A percentile compares a stretch with the other conserved stretches of the same genome.
Conservation (phyloP, 2,888 invertebrate species). For the Phengaris alcon region DNA sequence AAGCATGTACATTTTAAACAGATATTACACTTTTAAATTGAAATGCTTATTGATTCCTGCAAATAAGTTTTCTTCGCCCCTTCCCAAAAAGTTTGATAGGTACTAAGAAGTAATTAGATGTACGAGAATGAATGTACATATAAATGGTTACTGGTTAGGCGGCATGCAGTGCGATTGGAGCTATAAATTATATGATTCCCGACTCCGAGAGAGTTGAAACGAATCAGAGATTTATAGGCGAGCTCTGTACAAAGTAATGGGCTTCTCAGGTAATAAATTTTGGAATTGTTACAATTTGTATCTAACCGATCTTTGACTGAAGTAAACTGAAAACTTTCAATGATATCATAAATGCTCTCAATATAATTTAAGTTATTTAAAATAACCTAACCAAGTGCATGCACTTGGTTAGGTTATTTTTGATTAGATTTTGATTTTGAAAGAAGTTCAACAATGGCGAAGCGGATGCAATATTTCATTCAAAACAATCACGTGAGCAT, state of each 20-base stretch:
- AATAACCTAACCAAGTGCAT: too few relatives aligned
- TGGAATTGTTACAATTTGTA: constrained; percentile 10
- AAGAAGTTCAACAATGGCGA: background rate
- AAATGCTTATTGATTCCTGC: too few relatives aligned
- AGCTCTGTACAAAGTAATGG: constrained; percentile 26
- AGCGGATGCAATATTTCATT: constrained; percentile 3
- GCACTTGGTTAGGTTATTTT: too few relatives aligned
- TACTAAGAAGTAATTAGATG: background rate
- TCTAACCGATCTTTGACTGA: background rate
- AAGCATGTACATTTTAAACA: too few relatives aligned
- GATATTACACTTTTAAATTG: too few relatives aligned
- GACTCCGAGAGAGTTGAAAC: constrained; percentile 18
- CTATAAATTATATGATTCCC: constrained; percentile 22
- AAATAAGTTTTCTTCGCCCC: too few relatives aligned
- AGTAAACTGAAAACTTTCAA: background rate
- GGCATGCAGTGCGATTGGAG: background rate
- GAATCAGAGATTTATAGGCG: constrained; percentile 26
- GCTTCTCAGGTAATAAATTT: constrained; percentile 24
- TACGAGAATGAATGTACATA: background rate
- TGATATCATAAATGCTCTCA: background rate
- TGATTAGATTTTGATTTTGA: constrained; percentile 2
- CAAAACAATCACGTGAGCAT: background rate
- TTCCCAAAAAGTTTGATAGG: background rate
- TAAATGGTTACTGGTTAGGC: background rate
- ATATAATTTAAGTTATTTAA: too few relatives aligned